These are phyloP conservation scores for Metallyticus violacea DNA, from an alignment of 2,888 invertebrate genomes.

Conservation along the genomic window DNA sequence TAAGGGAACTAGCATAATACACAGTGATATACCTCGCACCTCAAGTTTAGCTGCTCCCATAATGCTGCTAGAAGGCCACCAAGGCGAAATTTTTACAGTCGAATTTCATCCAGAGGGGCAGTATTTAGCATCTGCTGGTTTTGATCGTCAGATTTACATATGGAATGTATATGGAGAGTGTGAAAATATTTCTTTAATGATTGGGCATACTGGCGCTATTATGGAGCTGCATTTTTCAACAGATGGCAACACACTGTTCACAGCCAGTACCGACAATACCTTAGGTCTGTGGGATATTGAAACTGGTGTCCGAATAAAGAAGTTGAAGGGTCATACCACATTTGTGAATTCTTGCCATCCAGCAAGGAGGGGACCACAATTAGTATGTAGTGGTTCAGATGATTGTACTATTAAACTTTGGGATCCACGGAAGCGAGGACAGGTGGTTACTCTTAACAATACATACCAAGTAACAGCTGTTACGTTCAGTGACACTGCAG, in stretches of 20 bases:
- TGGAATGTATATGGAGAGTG: constrained; percentile 99
- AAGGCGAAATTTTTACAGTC: constrained; percentile 90
- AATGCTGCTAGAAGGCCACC: constrained; percentile 94
- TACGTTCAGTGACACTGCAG: constrained; percentile 92
- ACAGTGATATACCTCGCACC: constrained; percentile 66
- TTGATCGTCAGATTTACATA: constrained; percentile 91
- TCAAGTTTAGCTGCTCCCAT: constrained; percentile 89
- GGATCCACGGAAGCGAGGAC: constrained; percentile 88
- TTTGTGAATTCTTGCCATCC: constrained; percentile 60
- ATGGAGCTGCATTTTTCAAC: constrained; percentile 89
- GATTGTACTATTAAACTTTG: constrained; percentile 89
- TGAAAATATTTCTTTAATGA: constrained; percentile 91
- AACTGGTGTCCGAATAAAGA: constrained; percentile 83
- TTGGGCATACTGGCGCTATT: constrained; percentile 92
- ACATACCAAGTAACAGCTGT: constrained; percentile 81
- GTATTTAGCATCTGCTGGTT: constrained; percentile 90
- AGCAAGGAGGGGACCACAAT: constrained; percentile 83
- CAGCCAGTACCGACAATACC: constrained; percentile 92
- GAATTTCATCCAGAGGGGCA: constrained; percentile 97
- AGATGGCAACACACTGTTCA: constrained; percentile 80
- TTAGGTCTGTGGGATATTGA: constrained; percentile 95
- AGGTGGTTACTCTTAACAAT: constrained; percentile 65
- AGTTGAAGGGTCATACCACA: constrained; percentile 67
- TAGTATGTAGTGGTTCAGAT: constrained; percentile 91
- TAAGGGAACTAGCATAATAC: constrained; percentile 62